Evolutionary conservation across 2,888 invertebrate species (phyloP).

Genomic region (Epistrophella euchroma): DNA sequence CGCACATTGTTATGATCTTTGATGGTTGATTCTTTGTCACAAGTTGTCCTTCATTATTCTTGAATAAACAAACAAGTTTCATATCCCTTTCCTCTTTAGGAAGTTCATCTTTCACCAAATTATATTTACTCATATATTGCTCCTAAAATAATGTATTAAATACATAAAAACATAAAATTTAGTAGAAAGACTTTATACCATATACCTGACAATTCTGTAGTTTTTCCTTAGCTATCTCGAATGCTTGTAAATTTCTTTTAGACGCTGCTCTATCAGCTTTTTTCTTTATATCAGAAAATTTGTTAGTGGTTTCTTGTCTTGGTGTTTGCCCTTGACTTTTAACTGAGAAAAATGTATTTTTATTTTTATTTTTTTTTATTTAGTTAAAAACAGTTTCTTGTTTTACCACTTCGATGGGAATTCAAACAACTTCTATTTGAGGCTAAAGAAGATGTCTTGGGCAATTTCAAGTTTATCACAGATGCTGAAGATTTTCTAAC

Average conservation of each 20-base stretch:
- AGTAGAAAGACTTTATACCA: too few relatives aligned
- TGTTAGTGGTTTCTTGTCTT: neutral
- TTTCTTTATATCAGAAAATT: neutral
- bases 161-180: too few relatives aligned
- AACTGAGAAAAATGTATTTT: neutral
- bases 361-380: too few relatives aligned
- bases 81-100: conserved; percentile 30
- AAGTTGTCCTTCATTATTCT: conserved; percentile 34
- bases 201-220: conserved; percentile 34
- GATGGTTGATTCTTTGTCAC: neutral
- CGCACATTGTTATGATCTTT: conserved; percentile 25
- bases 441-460: neutral
- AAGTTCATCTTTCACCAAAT: conserved; percentile 36
- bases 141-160: conserved; percentile 5
- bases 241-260: conserved; percentile 41
- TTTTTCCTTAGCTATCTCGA: conserved; percentile 33
- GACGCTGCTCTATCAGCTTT: conserved; percentile 29
- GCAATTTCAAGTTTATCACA: neutral
- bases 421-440: conserved; percentile 33
- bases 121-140: conserved; percentile 47
- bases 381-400: too few relatives aligned
- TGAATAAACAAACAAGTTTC: conserved; percentile 24
- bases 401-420: conserved; percentile 17
- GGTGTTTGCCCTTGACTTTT: conserved; percentile 31
- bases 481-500: conserved; percentile 27